Percentiles rank a stretch among this genome's conserved stretches.
Evolutionary conservation across 2,113 vertebrate species (phyloP).

Genomic region (Coracopsis vasa): DNA sequence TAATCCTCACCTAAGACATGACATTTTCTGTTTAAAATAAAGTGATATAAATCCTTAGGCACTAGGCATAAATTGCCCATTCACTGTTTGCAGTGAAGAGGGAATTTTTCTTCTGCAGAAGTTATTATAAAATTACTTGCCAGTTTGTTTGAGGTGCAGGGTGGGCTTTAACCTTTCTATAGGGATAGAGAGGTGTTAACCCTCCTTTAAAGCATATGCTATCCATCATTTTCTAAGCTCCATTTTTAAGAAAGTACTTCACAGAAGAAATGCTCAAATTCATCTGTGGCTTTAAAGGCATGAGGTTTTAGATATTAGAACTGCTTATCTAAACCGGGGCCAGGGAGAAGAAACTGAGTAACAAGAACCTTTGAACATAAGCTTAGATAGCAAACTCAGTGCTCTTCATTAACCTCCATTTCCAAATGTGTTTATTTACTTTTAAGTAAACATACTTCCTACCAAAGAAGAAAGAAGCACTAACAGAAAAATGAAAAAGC

Average conservation of each 20-base stretch:
- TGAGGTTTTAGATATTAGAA: neutral
- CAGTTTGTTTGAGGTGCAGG: neutral
- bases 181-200: neutral
- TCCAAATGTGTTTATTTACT: neutral
- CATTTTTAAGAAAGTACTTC: neutral
- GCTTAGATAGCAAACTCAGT: neutral
- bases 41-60: neutral
- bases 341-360: neutral
- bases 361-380: neutral
- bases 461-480: neutral
- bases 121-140: neutral
- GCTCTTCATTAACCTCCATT: neutral
- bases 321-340: neutral
- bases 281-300: neutral
- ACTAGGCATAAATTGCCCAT: neutral
- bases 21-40: neutral
- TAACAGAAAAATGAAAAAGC: neutral
- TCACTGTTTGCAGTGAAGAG: neutral
- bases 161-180: neutral
- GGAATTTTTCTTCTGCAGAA: neutral
- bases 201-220: neutral
- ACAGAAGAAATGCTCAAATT: neutral
- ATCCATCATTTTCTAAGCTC: neutral
- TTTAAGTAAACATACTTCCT: neutral
- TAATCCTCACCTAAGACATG: neutral